Evolutionary conservation across 2,797 vertebrate genomes (phyloP), one percentile per base, ranked within the genome.

Genomic region (Botia kubotai): DNA sequence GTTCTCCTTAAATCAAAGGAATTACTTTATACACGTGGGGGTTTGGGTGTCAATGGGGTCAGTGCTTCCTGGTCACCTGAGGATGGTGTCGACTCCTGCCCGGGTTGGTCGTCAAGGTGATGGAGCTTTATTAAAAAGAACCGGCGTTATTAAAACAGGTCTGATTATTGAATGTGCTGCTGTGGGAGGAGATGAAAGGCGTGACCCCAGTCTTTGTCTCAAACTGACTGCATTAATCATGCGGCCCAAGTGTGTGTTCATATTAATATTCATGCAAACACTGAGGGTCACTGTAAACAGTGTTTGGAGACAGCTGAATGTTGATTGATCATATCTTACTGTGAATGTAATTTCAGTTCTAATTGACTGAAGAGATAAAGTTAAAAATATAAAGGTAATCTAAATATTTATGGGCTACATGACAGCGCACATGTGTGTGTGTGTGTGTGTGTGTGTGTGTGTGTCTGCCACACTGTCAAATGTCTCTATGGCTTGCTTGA

Each of bases 241-340:
- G 73, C 62, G 68, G 26, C 68, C 53, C 71, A 65, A 73, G 71
- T 70, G 77, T 11, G 73, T 72, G 72, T 2, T n/a, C 84, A 86
- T 86, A 92, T 90, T 88, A 87, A 86, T 87, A 91, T 92, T 92
- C 88, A 86, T 86, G 82, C 86, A 87, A 91, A 90, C 86, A 87
- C 88, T 14, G 67, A 82, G 84, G 87, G 82, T 92, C 86, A 87
- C 84, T 89, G 89, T 91, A 87, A 87, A 87, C 77, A 84, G 81
- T 90, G 90, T 90, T 90, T 90, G 88, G 68, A 17, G 86, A 77
- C 85, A 83, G 82, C 87, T 79, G 77, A 85, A 87, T 87, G 87
- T 85, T 89, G 89, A 93, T 88, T 88, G 88, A 92, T 92, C 83
- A 86, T 72, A 86, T 90, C 84, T 90, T 85, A 89, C 89, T 91